These are phyloP conservation scores for Brachionus manjavacas DNA, from an alignment of 1,140 invertebrate genomes.

Conservation along the genomic window DNA sequence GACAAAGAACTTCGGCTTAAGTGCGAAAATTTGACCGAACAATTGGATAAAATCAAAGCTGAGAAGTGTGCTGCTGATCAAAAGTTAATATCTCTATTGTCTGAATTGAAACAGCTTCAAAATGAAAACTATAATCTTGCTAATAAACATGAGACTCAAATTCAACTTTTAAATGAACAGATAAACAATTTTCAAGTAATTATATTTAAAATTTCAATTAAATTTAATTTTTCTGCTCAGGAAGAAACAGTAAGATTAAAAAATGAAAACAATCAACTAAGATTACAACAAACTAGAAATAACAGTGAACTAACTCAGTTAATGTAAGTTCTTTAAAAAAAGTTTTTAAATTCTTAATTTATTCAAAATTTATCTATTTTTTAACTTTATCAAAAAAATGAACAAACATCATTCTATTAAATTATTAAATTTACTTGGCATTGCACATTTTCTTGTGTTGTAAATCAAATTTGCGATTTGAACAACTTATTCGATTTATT, in stretches of 20 bases:
- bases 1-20: not conserved
- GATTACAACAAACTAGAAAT: constrained; percentile 9
- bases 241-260: not conserved
- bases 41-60: not conserved
- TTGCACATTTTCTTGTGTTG: no score
- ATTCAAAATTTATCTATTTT: no score
- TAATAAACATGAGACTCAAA: constrained; percentile 17
- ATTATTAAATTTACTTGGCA: no score
- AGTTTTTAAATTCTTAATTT: not conserved
- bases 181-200: not conserved
- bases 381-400: no score
- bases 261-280: constrained; percentile 35
- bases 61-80: not conserved
- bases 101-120: constrained; percentile 11
- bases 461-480: no score
- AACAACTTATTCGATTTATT: no score
- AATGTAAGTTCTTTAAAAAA: not conserved
- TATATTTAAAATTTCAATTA: not conserved
- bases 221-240: not conserved
- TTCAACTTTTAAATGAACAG: constrained; percentile 36
- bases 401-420: no score
- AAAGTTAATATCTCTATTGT: not conserved
- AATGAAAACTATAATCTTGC: constrained; percentile 6
- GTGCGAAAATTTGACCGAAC: not conserved
- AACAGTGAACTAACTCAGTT: constrained; percentile 25